Percentiles rank a stretch among this genome's conserved stretches.
Evolutionary conservation across 2,888 invertebrate genomes (phyloP).

Genomic region (Agrochola circellaris): DNA sequence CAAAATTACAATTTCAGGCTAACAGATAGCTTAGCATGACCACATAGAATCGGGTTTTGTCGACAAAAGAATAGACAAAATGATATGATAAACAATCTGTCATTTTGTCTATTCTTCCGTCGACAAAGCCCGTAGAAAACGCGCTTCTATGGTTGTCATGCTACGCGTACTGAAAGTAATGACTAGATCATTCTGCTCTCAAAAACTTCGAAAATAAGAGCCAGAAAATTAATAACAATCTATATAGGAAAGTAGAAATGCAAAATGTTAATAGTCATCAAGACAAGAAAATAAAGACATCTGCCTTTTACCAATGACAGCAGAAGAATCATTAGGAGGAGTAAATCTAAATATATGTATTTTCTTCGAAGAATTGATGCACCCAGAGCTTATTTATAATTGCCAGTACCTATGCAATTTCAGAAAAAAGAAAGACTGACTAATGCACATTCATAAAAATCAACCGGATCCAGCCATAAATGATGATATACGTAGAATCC

Average conservation of each 20-base stretch:
- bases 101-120: too few relatives aligned
- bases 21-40: too few relatives aligned
- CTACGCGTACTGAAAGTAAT: neutral
- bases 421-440: conserved; percentile 16
- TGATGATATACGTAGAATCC: conserved; percentile 42
- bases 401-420: neutral
- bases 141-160: too few relatives aligned
- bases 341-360: neutral
- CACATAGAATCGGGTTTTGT: too few relatives aligned
- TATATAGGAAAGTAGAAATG: neutral
- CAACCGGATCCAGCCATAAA: conserved; percentile 35
- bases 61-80: too few relatives aligned
- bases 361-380: neutral
- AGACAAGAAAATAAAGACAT: neutral
- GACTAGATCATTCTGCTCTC: too few relatives aligned
- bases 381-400: neutral
- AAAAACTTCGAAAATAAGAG: neutral
- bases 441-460: conserved; percentile 27
- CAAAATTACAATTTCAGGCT: neutral
- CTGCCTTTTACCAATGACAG: neutral
- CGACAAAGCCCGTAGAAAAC: neutral
- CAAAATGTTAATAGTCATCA: neutral
- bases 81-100: too few relatives aligned
- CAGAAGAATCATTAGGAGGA: neutral
- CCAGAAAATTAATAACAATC: too few relatives aligned